Base-by-base conservation (phyloP, 2,888 invertebrate species). In the Pegoplata infirma region DNA sequence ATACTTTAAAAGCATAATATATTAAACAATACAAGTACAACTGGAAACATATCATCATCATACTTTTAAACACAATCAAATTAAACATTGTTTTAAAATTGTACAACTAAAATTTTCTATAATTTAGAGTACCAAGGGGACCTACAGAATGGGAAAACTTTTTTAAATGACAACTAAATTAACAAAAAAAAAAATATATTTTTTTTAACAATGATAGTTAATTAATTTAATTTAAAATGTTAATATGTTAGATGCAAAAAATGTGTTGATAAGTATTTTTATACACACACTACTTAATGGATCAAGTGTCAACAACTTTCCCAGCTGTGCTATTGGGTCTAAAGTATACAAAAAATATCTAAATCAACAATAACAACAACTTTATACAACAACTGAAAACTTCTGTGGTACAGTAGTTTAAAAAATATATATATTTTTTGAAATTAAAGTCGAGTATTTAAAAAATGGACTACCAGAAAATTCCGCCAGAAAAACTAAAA, bases 61-160 rank as follows among this genome's bases (percentile, higher is more conserved):
- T 64, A 55, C 59, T 61, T 74, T 78, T 78, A 53, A 59, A 66
- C 49, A 75, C 46, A 74, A 74, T 74, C 61, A 73, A 78, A 78
- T 78, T 78, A 78, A 75, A 74, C 78, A 74, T 71, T 71, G 66
- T 74, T 74, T 64, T 74, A 78, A 64, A 73, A 66, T 68, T 73
- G 68, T 73, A 63, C 51, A 68, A 58, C 58, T 40, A 73, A 63
- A 63, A 71, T 72, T 67, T 72, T 72, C 56, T 77, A 63, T 77
- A 77, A 77, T 77, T 72, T 72, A 77, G 46, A 72, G 61, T 56
- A 72, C 61, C 21, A 67, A 61, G 28, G 77, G 71, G 72, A 77
- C 40, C 55, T 58, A 58, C 16, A n/a, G 14, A 23, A 19, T n/a
- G 40, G 64, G 64, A 64, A 66, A 47, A 17, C 3, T 47, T 28